These are phyloP conservation scores for Amblyraja radiata DNA, from an alignment of 2,797 vertebrate species.

Conservation along the genomic window DNA sequence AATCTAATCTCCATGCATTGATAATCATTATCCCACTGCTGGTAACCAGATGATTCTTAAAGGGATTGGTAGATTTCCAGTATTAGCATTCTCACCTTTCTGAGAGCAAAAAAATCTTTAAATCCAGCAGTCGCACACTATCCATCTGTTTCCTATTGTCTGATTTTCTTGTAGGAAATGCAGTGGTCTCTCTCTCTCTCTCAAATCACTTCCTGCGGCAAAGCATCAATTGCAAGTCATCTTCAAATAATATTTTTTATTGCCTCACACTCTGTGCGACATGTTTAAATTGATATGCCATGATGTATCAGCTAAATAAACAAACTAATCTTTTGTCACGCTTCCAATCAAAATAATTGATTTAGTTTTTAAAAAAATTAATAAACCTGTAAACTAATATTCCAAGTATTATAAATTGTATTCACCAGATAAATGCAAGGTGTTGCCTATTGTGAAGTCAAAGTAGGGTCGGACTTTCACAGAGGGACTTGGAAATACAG, in stretches of 20 bases:
- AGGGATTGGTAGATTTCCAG: neutral
- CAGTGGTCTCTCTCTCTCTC: neutral
- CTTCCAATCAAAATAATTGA: neutral
- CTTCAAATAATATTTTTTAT: neutral
- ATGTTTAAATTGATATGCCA: neutral
- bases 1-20: neutral
- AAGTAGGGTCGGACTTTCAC: too few relatives aligned
- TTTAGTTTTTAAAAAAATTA: neutral
- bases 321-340: neutral
- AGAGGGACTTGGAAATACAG: too few relatives aligned
- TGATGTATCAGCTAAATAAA: neutral
- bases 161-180: neutral
- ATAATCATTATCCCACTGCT: neutral
- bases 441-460: too few relatives aligned
- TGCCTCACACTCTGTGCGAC: neutral
- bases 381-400: neutral
- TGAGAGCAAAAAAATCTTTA: neutral
- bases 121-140: neutral
- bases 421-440: too few relatives aligned
- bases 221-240: neutral
- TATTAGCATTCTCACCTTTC: neutral
- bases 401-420: neutral
- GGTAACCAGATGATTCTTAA: constrained; percentile 7
- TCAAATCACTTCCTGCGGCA: neutral
- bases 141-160: neutral